These are phyloP conservation scores for Acanthurus lineatus DNA, from an alignment of 2,797 vertebrate genomes.

Conservation along the genomic window DNA sequence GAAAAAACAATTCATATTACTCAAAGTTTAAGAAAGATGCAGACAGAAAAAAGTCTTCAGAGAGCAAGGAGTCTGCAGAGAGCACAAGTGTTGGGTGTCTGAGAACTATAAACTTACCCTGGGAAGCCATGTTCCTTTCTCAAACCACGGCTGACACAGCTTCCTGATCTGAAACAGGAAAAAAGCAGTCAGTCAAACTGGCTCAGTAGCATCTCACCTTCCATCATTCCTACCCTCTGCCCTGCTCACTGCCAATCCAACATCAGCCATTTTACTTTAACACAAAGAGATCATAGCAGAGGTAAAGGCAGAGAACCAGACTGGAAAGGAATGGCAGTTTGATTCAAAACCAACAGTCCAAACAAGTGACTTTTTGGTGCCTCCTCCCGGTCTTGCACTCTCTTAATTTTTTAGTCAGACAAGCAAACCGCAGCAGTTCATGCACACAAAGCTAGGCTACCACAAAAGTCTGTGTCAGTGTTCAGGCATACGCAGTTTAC, in stretches of 20 bases:
- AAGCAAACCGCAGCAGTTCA: conserved; percentile 59
- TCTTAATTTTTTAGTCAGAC: conserved; percentile 54
- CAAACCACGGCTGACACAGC: conserved; percentile 86
- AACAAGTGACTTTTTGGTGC: conserved; percentile 25
- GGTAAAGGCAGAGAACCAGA: background rate
- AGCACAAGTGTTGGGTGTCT: background rate
- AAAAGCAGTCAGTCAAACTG: conserved; percentile 44
- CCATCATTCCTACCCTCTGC: conserved; percentile 10
- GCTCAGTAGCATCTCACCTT: conserved; percentile 1
- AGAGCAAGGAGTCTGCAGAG: background rate
- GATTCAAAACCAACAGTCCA: conserved; percentile 14
- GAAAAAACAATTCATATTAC: background rate
- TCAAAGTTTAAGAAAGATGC: background rate
- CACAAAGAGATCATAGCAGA: conserved; percentile 4
- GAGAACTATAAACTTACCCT: conserved; percentile 80
- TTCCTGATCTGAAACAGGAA: conserved; percentile 84
- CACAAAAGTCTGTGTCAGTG: too few relatives aligned
- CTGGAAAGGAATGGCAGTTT: conserved; percentile 12
- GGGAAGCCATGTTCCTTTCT: conserved; percentile 90
- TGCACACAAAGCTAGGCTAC: conserved; percentile 4
- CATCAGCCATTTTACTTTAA: conserved; percentile 21
- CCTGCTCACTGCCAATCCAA: conserved; percentile 1
- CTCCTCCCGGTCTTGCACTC: conserved; percentile 45
- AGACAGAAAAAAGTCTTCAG: background rate
- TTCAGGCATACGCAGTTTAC: too few relatives aligned